phyloP scores from a whole-genome alignment of 2,888 invertebrate genomes.

The Gymnosoma rotundatum region DNA sequence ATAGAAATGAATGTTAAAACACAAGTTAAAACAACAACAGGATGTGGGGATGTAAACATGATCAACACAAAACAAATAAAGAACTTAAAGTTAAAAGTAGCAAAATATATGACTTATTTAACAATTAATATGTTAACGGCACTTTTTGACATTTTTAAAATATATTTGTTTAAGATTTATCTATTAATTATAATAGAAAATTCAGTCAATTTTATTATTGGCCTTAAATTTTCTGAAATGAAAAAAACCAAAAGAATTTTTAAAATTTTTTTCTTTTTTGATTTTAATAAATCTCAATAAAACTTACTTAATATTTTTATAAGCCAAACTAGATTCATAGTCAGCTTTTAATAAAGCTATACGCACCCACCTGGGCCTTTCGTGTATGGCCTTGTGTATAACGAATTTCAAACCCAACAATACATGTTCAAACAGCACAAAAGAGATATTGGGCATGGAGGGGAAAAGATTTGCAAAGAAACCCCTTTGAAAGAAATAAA shows the following conservation, averaged over 20 bases:
- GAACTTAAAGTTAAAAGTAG: constrained; percentile 5
- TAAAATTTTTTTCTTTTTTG: too few relatives aligned
- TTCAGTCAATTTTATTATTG: constrained; percentile 76
- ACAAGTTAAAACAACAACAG: neutral
- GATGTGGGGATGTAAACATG: neutral
- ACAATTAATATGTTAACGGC: neutral
- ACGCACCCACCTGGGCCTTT: constrained; percentile 87
- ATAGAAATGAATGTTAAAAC: too few relatives aligned
- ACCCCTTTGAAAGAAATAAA: constrained; percentile 73
- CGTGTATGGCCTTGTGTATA: constrained; percentile 87
- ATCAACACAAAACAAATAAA: constrained; percentile 11
- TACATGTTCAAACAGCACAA: constrained; percentile 88
- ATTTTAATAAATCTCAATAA: neutral
- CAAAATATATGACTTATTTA: constrained; percentile 13
- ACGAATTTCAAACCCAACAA: constrained; percentile 86
- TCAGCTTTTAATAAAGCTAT: constrained; percentile 85
- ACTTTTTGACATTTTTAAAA: neutral
- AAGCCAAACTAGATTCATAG: constrained; percentile 85
- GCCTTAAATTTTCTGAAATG: constrained; percentile 78
- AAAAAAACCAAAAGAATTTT: neutral
- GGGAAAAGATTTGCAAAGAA: constrained; percentile 79
- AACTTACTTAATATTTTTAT: constrained; percentile 83
- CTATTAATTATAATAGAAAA: constrained; percentile 2
- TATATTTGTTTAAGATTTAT: constrained; percentile 19
- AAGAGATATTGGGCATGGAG: constrained; percentile 82